phyloP scores from a whole-genome alignment of 2,797 vertebrate genomes.

The Notolabrus celidotus region DNA sequence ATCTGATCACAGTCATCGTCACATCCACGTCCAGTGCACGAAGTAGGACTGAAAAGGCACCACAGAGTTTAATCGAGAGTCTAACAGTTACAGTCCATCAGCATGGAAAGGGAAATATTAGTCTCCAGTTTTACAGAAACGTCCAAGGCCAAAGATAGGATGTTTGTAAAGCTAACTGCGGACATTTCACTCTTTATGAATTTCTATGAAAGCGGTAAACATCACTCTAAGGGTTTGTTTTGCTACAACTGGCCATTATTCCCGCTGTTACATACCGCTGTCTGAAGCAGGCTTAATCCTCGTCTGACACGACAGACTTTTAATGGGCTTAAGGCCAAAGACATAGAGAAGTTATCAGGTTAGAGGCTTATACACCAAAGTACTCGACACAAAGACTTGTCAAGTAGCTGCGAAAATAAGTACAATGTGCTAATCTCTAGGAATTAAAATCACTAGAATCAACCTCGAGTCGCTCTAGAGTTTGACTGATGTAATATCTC shows the following conservation, averaged over 20 bases:
- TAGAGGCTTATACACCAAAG: conserved; percentile 81
- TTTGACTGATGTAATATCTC: conserved; percentile 3
- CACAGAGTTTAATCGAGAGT: conserved; percentile 33
- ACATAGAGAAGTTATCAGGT: conserved; percentile 82
- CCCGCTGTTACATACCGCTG: conserved; percentile 61
- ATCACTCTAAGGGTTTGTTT: conserved; percentile 19
- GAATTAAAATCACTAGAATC: conserved; percentile 64
- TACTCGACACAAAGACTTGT: conserved; percentile 78
- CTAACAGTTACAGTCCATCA: conserved; percentile 37
- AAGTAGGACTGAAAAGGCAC: conserved; percentile 38
- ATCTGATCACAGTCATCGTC: conserved; percentile 74
- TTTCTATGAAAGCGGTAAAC: conserved; percentile 17
- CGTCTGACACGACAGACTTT: conserved; percentile 85
- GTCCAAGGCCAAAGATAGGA: neutral
- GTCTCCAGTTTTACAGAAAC: neutral
- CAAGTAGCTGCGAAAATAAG: conserved; percentile 76
- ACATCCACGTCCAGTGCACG: conserved; percentile 56
- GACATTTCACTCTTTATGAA: conserved; percentile 5
- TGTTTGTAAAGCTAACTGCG: neutral
- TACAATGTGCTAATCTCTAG: conserved; percentile 70
- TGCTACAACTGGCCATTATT: conserved; percentile 61
- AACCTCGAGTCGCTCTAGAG: conserved; percentile 37
- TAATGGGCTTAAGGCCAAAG: conserved; percentile 86
- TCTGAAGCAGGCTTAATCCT: conserved; percentile 82
- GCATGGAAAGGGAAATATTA: conserved; percentile 40